phyloP scores from a whole-genome alignment of 2,888 invertebrate species.

The Euzetes globulus region DNA sequence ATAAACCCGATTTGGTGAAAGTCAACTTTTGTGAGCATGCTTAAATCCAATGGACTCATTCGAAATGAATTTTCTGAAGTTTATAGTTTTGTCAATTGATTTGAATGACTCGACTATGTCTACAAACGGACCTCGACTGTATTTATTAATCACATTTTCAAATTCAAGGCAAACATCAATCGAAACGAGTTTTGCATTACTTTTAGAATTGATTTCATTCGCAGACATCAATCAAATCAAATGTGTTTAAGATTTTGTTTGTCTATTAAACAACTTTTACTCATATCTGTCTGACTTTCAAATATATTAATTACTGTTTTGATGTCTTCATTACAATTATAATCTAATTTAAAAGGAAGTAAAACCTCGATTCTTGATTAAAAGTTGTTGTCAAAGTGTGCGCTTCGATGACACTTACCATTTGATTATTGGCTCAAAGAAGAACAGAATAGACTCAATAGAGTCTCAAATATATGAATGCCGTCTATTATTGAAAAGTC shows the following conservation, averaged over 20 bases:
- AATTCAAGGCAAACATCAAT: conserved; percentile 9
- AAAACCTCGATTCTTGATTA: not conserved
- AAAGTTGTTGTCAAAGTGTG: not conserved
- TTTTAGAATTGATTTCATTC: not conserved
- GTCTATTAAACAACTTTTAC: not conserved
- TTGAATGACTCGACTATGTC: too few species aligned
- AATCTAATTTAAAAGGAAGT: not conserved
- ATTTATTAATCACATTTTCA: too few species aligned
- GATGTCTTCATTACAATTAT: not conserved
- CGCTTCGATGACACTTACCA: not conserved
- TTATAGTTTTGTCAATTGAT: too few species aligned
- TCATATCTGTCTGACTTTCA: not conserved
- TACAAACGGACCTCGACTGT: too few species aligned
- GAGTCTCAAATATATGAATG: too few species aligned
- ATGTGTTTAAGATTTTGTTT: not conserved
- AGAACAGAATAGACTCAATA: not conserved
- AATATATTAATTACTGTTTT: not conserved
- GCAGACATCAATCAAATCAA: not conserved
- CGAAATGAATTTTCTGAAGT: too few species aligned
- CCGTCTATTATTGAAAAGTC: too few species aligned
- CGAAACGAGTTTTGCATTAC: not conserved
- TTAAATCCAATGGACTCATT: too few species aligned
- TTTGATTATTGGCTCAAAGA: not conserved
- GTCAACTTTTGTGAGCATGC: too few species aligned
- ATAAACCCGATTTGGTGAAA: too few species aligned